Conservation (phyloP, 2,113 vertebrate genomes). For the Oreamnos americanus region DNA sequence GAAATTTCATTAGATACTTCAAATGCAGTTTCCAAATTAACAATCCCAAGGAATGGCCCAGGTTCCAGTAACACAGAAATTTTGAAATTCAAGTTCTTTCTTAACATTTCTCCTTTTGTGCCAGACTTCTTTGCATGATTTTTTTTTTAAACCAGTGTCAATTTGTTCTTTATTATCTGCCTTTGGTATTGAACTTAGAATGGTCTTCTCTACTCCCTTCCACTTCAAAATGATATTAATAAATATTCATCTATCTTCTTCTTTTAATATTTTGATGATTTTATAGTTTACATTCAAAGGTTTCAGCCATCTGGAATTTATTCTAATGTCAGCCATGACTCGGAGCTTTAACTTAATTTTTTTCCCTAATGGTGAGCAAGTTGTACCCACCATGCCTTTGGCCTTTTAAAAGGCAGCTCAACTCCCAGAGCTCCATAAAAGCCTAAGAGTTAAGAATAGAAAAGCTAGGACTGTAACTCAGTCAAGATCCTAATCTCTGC, state of each 20-base stretch:
- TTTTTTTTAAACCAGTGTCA: neutral
- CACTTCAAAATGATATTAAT: conserved; percentile 1
- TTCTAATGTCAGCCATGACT: conserved; percentile 46
- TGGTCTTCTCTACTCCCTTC: neutral
- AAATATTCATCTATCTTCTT: conserved; percentile 42
- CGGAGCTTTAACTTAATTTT: conserved; percentile 24
- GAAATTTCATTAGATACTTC: neutral
- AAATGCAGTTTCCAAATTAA: neutral
- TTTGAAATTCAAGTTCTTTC: neutral
- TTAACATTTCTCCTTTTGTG: conserved; percentile 13
- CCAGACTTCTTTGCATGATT: neutral
- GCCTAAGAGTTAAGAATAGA: conserved; percentile 52
- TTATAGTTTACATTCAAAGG: conserved; percentile 45
- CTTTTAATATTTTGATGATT: conserved; percentile 43
- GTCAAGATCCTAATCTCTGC: conserved; percentile 47
- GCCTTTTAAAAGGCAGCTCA: conserved; percentile 41
- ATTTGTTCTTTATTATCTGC: conserved; percentile 33
- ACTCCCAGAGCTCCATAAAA: conserved; percentile 41
- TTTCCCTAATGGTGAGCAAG: conserved; percentile 15
- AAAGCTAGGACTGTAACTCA: conserved; percentile 17
- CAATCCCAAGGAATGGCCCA: neutral
- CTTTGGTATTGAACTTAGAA: conserved; percentile 44
- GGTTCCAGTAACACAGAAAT: neutral
- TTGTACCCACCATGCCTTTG: conserved; percentile 34
- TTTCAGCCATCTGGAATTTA: conserved; percentile 64